Conservation (phyloP, 1,140 invertebrate genomes). For the Atta colombica region DNA sequence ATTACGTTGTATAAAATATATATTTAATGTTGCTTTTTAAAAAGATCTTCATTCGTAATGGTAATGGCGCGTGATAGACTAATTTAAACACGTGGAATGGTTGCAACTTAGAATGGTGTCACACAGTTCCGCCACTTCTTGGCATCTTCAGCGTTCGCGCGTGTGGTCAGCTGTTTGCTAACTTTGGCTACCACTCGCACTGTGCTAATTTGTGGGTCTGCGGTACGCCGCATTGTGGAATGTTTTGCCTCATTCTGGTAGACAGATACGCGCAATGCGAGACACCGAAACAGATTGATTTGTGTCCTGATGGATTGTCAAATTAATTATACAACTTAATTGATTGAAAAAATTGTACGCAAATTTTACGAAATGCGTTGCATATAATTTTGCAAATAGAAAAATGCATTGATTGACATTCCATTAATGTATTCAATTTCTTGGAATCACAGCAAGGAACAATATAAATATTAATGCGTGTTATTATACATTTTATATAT, state of each 20-base stretch:
- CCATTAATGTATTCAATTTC: not conserved
- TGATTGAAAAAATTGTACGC: not conserved
- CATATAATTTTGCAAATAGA: not conserved
- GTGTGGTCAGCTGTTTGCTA: slow-evolving; percentile 46
- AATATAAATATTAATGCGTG: not conserved
- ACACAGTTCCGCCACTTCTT: slow-evolving; percentile 47
- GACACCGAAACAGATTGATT: slow-evolving; percentile 15
- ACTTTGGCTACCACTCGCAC: slow-evolving; percentile 44
- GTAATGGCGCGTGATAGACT: not conserved
- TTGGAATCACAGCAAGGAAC: not conserved
- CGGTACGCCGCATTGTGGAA: slow-evolving; percentile 38
- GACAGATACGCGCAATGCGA: not conserved
- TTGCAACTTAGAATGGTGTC: slow-evolving; percentile 18
- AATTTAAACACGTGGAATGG: slow-evolving; percentile 41
- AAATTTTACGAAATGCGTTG: not conserved
- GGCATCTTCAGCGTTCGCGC: slow-evolving; percentile 52
- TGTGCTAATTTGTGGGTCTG: slow-evolving; percentile 58
- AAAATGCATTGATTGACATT: not conserved
- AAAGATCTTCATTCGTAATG: not conserved
- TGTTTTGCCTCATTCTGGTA: slow-evolving; percentile 61
- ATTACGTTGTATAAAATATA: not conserved
- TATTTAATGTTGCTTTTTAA: not conserved
- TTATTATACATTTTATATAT: not conserved
- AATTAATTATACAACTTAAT: slow-evolving; percentile 14
- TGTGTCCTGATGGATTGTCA: not conserved